phyloP scores from a whole-genome alignment of 1,140 invertebrate genomes.

The Heliconius eleuchia region DNA sequence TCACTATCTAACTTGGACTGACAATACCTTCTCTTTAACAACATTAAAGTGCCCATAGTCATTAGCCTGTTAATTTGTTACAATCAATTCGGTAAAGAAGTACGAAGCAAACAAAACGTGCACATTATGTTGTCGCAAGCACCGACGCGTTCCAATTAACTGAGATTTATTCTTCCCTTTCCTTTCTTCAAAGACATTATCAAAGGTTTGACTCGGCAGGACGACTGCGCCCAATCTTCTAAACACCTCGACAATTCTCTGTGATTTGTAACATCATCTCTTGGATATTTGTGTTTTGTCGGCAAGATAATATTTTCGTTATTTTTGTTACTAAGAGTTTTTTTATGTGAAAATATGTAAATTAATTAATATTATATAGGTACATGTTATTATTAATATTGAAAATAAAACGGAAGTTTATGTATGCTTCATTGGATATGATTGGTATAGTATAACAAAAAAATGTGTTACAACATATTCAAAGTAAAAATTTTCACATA shows the following conservation, averaged over 20 bases:
- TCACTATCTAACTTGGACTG: not conserved
- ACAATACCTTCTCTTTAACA: conserved; percentile 2
- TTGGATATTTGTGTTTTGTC: conserved; percentile 46
- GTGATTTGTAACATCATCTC: conserved; percentile 71
- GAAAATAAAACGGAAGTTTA: too few species aligned
- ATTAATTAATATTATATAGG: too few species aligned
- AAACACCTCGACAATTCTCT: conserved; percentile 70
- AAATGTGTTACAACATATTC: too few species aligned
- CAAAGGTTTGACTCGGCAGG: conserved; percentile 70
- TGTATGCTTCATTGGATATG: too few species aligned
- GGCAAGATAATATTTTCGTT: conserved; percentile 49
- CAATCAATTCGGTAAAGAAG: conserved; percentile 53
- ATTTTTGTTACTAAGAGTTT: not conserved
- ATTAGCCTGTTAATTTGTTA: conserved; percentile 60
- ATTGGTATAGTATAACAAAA: too few species aligned
- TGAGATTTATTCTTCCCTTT: conserved; percentile 71
- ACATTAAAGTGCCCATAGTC: conserved; percentile 52
- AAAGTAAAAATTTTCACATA: too few species aligned
- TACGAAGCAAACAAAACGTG: conserved; percentile 58
- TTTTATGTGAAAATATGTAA: too few species aligned
- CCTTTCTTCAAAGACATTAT: conserved; percentile 70
- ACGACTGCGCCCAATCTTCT: conserved; percentile 74
- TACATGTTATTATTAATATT: too few species aligned
- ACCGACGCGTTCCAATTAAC: conserved; percentile 70
- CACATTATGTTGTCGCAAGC: conserved; percentile 69